These are phyloP conservation scores for Oreotrochilus melanogaster DNA, from an alignment of 2,113 vertebrate species.

Conservation along the genomic window DNA sequence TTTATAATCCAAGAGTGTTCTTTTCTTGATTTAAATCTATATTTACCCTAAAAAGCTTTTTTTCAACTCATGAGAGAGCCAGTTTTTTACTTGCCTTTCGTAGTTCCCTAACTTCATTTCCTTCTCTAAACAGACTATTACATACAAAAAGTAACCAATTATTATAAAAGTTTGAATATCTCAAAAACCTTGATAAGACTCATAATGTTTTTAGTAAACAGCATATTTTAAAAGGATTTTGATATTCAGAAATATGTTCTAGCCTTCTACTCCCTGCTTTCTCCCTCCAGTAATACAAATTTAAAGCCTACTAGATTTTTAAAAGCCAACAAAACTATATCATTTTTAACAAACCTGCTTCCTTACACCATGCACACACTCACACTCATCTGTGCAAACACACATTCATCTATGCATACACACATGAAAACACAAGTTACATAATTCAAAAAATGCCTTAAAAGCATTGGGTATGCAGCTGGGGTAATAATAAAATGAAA, in stretches of 20 bases:
- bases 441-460: conserved; percentile 51
- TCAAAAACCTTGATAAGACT: conserved; percentile 59
- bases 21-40: background rate
- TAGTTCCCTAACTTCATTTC: background rate
- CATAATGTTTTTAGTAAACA: conserved; percentile 31
- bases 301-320: background rate
- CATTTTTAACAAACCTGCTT: conserved; percentile 34
- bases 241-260: background rate
- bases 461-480: conserved; percentile 58
- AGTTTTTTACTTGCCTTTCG: conserved; percentile 12
- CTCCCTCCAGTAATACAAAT: conserved; percentile 20
- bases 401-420: background rate
- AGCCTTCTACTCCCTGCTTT: background rate
- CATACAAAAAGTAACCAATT: conserved; percentile 45
- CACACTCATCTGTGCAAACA: background rate
- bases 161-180: conserved; percentile 71
- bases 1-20: conserved; percentile 33
- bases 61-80: background rate
- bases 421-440: conserved; percentile 24
- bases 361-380: background rate
- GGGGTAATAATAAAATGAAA: conserved; percentile 70
- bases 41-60: conserved; percentile 20
- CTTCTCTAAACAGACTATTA: background rate
- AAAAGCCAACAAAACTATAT: background rate
- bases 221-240: background rate